Base-by-base conservation (phyloP, 2,797 vertebrate genomes). In the Vireo griseus region DNA sequence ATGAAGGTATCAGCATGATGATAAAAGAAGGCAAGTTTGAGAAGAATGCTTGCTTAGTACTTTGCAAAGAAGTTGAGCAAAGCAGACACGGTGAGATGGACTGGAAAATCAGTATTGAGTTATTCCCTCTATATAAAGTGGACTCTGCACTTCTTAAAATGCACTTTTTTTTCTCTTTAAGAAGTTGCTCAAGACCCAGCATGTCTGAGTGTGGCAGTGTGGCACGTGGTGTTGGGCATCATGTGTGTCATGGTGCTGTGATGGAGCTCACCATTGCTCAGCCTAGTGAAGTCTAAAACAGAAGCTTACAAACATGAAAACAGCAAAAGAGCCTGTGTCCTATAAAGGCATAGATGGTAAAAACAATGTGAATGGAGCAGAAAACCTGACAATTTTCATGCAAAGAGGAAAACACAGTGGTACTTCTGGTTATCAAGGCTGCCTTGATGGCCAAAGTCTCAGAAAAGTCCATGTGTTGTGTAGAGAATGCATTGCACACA, bases 401-500 rank as follows among this genome's bases (percentile, higher is more conserved):
- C 13, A 44, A 58, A 72, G 37, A 28, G 50, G 33, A 71, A 91
- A 59, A 33, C 13, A 55, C 61, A 21, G 28, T 33, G 35, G 19
- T 42, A 25, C 39, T 80, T 58, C 4, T 29, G 5, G 11, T 71
- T 81, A 47, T 68, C 19, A 26, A 8, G 33, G 24, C 15, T 1
- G 0, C 45, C 58, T 58, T 51, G 20, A 45, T 58, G 58, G 20
- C 7, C 6, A 16, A n/a, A 66, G 5, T 8, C 5, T 16, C n/a
- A 78, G 65, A 72, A 65, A 39, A 78, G 11, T 16, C 21, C 11
- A 4, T 20, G 39, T 65, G 52, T 16, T 82, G 33, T 48, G 57
- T 13, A 62, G n/a, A 21, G 73, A 87, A 37, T 4, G n/a, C 11
- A 42, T 7, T 13, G 8, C 10, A 54, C 5, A 5, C 0, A 1